These are phyloP conservation scores for Argynnis bischoffii DNA, from an alignment of 2,888 invertebrate species.

Conservation along the genomic window DNA sequence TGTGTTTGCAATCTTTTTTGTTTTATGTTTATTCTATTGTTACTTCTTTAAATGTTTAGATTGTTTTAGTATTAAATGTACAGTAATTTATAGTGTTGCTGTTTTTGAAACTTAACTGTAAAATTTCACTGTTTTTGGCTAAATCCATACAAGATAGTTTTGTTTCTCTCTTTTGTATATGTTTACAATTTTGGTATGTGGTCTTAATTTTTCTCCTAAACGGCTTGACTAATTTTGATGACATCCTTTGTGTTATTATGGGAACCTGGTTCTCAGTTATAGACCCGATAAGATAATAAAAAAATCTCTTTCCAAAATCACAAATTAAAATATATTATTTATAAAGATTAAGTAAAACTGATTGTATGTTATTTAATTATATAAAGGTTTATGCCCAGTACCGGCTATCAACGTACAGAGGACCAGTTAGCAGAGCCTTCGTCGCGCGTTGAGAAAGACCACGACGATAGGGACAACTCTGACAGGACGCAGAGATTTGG, in stretches of 20 bases:
- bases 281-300: too few relatives aligned
- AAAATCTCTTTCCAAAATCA: too few relatives aligned
- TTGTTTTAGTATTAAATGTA: not conserved
- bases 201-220: too few relatives aligned
- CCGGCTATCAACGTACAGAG: constrained; percentile 64
- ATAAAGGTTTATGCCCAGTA: constrained; percentile 71
- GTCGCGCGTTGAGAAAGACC: constrained; percentile 63
- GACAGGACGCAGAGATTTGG: constrained; percentile 82
- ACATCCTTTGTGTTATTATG: not conserved
- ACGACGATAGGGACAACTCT: constrained; percentile 58
- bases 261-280: too few relatives aligned
- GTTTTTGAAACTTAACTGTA: too few relatives aligned
- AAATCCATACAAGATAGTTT: too few relatives aligned
- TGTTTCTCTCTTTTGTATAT: too few relatives aligned
- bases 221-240: not conserved
- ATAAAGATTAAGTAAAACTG: not conserved
- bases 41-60: not conserved
- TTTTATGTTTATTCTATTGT: not conserved
- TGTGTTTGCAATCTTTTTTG: constrained; percentile 48
- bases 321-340: too few relatives aligned
- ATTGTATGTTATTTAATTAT: constrained; percentile 45
- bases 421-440: constrained; percentile 77
- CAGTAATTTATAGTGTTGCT: too few relatives aligned
- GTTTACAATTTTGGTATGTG: too few relatives aligned
- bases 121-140: too few relatives aligned